Conservation (phyloP, 2,113 vertebrate species). For the Ochotona princeps region DNA sequence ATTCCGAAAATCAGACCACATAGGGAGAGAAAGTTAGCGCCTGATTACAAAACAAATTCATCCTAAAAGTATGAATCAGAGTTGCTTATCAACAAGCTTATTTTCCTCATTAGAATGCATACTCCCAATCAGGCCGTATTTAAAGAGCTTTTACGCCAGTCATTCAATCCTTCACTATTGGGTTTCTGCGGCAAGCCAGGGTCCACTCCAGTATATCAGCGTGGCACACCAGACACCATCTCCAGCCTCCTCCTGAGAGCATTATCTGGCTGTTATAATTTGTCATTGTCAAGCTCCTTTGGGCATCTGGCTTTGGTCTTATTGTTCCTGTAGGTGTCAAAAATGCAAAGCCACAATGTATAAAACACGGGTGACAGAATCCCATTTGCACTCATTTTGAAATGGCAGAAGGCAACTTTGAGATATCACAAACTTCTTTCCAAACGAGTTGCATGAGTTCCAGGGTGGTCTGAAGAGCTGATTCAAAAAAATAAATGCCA, state of each 20-base stretch:
- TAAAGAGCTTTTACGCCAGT: constrained; percentile 73
- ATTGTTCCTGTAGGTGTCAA: constrained; percentile 87
- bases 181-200: constrained; percentile 74
- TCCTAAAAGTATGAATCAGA: constrained; percentile 76
- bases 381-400: constrained; percentile 79
- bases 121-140: constrained; percentile 48
- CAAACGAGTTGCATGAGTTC: constrained; percentile 86
- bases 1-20: constrained; percentile 76
- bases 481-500: constrained; percentile 90
- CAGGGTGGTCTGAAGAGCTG: constrained; percentile 90
- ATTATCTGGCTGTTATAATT: constrained; percentile 80
- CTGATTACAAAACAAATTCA: constrained; percentile 73
- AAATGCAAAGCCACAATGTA: constrained; percentile 84
- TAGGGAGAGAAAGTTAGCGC: constrained; percentile 79
- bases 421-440: constrained; percentile 85
- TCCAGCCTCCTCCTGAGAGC: constrained; percentile 74
- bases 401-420: constrained; percentile 88
- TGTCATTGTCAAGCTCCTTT: constrained; percentile 82
- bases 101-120: constrained; percentile 76
- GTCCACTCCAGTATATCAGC: constrained; percentile 71
- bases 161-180: constrained; percentile 49
- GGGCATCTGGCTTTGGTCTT: constrained; percentile 79
- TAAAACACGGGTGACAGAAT: constrained; percentile 84
- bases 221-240: constrained; percentile 76
- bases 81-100: constrained; percentile 69